Evolutionary conservation across 1,140 invertebrate species (phyloP), one percentile per base, ranked within the genome.

Genomic region (Colletes gigas): DNA sequence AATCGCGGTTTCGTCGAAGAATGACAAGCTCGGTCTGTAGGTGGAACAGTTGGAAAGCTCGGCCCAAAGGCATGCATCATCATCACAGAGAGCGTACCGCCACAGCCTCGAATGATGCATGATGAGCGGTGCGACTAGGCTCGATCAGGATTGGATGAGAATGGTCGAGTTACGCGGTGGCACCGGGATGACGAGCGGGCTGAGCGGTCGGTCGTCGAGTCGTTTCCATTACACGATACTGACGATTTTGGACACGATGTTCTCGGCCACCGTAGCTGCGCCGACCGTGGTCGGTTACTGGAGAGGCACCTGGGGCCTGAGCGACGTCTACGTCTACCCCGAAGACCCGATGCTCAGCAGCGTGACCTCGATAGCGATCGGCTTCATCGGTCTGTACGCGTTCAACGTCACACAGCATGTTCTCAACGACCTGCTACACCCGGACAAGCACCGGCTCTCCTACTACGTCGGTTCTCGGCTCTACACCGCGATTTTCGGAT

Each of bases 231-330:
- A 95, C 83, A 93, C 94, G 3, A 92, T 96, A 8, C 93, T 97
- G 21, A 95, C 95, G 15, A 87, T 96, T 63, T 91, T 97, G 60
- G 97, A 98, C 90, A 94, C 94, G 15, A 86, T 96, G 17, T 94
- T 98, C 87, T 96, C 97, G 7, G 95, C 95, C 63, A 88, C 95
- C 0, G 93, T 98, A 14, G 95, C 97, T 8, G 96, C 96, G 0
- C 97, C 97, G 10, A 95, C 96, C 12, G 97, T 97, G 3, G 96
- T 98, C 10, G 95, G 95, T 65, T 98, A 97, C 89, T 98, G 97
- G 97, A 94, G 97, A 47, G 97, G 97, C 69, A 97, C 96, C 47
- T 98, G 97, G 97, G 94, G 95, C 62, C 94, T 98, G 19, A 96
- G 97, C 94, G 96, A 96, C 80, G 88, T 95, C 47, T 96, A 96